phyloP scores from a whole-genome alignment of 2,113 vertebrate species.

The Cyphomyrus discorhynchus region DNA sequence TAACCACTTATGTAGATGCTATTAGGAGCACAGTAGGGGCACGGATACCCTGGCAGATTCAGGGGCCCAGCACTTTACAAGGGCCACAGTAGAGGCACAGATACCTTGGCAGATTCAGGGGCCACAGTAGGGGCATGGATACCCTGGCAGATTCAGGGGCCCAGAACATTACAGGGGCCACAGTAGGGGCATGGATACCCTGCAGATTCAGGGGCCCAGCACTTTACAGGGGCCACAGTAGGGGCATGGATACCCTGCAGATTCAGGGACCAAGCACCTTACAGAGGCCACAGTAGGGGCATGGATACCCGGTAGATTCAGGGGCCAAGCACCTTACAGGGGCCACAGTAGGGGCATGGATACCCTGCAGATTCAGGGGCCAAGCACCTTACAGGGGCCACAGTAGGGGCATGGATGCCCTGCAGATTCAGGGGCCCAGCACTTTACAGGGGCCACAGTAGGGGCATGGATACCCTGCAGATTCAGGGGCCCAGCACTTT shows the following conservation, averaged over 20 bases:
- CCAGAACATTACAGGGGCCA: background rate
- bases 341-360: too few species aligned
- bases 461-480: too few species aligned
- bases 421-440: too few species aligned
- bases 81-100: background rate
- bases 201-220: too few species aligned
- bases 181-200: too few species aligned
- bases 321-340: background rate
- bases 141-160: background rate
- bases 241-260: background rate
- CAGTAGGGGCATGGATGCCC: background rate
- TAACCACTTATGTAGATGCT: background rate
- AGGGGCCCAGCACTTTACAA: background rate
- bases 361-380: too few species aligned
- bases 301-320: too few species aligned
- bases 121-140: background rate
- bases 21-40: background rate
- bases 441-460: background rate
- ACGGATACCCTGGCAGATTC: background rate
- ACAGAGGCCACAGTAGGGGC: background rate
- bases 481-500: background rate
- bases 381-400: background rate
- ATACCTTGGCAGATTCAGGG: too few species aligned
- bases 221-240: background rate
- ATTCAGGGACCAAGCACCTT: background rate